Evolutionary conservation across 2,888 invertebrate species (phyloP).

Genomic region (Selenia dentaria): DNA sequence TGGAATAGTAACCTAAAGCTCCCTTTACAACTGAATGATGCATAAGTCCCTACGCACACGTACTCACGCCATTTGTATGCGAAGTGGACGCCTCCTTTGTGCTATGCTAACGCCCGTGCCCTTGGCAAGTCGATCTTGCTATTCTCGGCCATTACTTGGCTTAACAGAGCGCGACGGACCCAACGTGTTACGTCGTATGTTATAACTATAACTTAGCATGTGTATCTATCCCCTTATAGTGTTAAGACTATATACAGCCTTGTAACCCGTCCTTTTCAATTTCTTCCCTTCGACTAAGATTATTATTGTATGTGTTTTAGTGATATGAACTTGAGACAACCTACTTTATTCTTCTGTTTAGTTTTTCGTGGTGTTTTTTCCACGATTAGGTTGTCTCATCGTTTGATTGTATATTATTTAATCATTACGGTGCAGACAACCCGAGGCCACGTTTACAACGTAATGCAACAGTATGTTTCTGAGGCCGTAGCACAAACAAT

Average conservation of each 20-base stretch:
- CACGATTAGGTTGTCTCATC: no score
- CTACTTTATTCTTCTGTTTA: no score
- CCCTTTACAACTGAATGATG: constrained; percentile 14
- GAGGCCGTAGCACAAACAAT: no score
- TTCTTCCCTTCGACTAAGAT: constrained; percentile 4
- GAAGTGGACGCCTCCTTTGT: constrained; percentile 44
- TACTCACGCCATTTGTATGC: constrained; percentile 37
- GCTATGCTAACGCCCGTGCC: constrained; percentile 48
- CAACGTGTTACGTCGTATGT: constrained; percentile 21
- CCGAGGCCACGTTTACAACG: no score
- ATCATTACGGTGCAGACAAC: no score
- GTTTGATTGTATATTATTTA: no score
- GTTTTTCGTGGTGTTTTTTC: no score
- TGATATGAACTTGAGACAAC: no score
- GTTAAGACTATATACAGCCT: no score
- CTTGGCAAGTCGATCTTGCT: constrained; percentile 52
- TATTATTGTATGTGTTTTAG: no score
- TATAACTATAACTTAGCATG: background rate
- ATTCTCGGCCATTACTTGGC: constrained; percentile 38
- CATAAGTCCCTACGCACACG: constrained; percentile 14
- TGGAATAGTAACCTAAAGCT: no score
- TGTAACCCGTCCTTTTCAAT: constrained; percentile 2
- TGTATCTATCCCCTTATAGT: constrained; percentile 1
- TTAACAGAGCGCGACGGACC: constrained; percentile 51
- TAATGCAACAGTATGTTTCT: no score